Evolutionary conservation across 2,113 vertebrate species (phyloP).

Genomic region (Ovis aries): ARS-UI_Ramb_v3.0 NC_056060.1:78646501-78647000

Average conservation of each 20-base stretch:
- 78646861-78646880: background rate
- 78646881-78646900: background rate
- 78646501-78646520: background rate
- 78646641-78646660: background rate
- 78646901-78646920: too few relatives aligned
- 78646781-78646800: background rate
- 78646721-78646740: background rate
- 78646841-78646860: background rate
- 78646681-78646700: background rate
- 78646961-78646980: background rate
- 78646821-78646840: background rate
- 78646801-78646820: background rate
- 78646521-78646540: rapidly evolving
- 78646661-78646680: background rate
- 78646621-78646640: background rate
- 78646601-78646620: background rate
- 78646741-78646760: background rate
- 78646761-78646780: background rate
- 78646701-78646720: background rate
- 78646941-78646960: background rate
- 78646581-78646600: background rate
- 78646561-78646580: background rate
- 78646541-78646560: background rate
- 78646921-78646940: background rate
- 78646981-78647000: background rate